Evolutionary conservation across 2,797 vertebrate genomes (phyloP).

Genomic region (Limnodromus scolopaceus): DNA sequence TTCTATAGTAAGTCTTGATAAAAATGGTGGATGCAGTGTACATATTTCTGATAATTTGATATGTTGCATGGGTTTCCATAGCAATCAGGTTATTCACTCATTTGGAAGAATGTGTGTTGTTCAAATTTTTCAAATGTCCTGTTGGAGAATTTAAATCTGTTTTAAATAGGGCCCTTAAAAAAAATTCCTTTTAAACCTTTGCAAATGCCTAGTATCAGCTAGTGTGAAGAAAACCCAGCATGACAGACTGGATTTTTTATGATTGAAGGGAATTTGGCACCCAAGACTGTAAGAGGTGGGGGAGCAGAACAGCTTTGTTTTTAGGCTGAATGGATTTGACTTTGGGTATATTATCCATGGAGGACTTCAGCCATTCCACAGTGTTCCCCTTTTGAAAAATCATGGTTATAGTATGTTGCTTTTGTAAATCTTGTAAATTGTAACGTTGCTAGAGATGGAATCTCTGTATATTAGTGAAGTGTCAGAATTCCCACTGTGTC

Average conservation of each 20-base stretch:
- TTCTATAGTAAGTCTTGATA: not conserved
- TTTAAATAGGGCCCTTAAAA: not conserved
- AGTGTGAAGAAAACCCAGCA: not conserved
- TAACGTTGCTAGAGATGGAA: not conserved
- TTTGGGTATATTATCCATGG: not conserved
- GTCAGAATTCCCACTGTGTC: not conserved
- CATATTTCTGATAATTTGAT: not conserved
- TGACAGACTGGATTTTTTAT: not conserved
- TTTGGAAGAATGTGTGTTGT: not conserved
- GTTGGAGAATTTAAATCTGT: not conserved
- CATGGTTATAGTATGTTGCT: accelerated
- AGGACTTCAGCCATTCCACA: not conserved
- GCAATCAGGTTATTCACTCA: not conserved
- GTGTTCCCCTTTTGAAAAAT: not conserved
- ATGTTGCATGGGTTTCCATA: not conserved
- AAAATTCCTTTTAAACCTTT: not conserved
- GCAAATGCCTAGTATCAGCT: not conserved
- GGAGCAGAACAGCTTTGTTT: not conserved
- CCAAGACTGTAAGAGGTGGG: not conserved
- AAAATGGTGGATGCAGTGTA: not conserved
- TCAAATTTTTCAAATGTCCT: accelerated
- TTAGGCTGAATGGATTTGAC: not conserved
- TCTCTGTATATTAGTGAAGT: not conserved
- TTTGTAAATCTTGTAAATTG: not conserved
- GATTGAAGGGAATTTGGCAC: not conserved